Evolutionary conservation across 2,797 vertebrate genomes (phyloP).

Genomic region (Leptodactylus fallax): DNA sequence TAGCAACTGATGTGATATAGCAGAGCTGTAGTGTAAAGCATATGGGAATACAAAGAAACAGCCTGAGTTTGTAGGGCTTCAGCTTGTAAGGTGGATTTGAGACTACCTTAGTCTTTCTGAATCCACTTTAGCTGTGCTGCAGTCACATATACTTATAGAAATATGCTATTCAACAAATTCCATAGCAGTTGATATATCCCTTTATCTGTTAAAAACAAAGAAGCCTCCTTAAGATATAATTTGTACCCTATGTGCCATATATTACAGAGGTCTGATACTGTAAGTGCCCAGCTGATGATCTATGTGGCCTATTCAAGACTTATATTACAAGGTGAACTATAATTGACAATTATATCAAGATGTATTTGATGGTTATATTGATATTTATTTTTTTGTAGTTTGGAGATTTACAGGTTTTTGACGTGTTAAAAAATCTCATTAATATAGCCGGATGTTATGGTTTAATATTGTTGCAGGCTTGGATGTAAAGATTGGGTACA

Average conservation of each 20-base stretch:
- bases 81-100: no score
- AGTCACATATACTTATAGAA: no score
- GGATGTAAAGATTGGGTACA: not conserved
- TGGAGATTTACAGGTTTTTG: constrained; percentile 10
- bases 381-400: constrained; percentile 19
- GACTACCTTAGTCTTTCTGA: no score
- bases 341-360: constrained; percentile 2
- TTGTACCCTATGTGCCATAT: not conserved
- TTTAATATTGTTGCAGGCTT: not conserved
- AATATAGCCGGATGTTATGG: not conserved
- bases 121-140: no score
- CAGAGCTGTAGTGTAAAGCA: no score
- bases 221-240: not conserved
- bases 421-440: not conserved
- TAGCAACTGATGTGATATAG: not conserved
- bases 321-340: constrained; percentile 38
- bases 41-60: no score
- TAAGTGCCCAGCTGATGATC: not conserved
- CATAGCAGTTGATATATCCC: not conserved
- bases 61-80: no score
- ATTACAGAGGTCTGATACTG: not conserved
- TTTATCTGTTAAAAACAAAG: not conserved
- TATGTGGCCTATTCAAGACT: constrained; percentile 4
- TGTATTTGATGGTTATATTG: not conserved
- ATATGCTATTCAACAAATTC: no score